Evolutionary conservation across 2,797 vertebrate species (phyloP), one percentile per base, ranked within the genome.

Genomic region (Takifugu ocellatus): DNA sequence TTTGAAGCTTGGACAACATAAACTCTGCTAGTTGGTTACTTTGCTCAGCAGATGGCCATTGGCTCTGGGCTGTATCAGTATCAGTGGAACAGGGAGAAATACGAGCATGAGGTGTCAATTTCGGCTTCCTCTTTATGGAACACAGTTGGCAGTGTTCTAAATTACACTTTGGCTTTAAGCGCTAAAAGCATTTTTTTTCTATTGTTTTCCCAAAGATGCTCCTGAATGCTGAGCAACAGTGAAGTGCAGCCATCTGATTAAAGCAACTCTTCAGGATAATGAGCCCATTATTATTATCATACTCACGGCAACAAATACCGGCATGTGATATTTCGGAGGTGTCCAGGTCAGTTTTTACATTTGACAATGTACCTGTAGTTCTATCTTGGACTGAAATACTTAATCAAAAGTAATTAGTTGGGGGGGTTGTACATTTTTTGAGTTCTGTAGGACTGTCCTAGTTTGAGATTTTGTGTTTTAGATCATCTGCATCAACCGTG

Each of bases 41-140:
- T 70, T 71, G 58, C 67, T 46, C 55, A 63, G 65, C 79, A 82
- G 76, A 85, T 82, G 80, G 74, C 60, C 60, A 47, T 66, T 81
- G 69, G 80, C 75, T 79, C 61, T 21, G 52, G 71, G 79, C 72
- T 71, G 63, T 25, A 63, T 62, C 61, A 51, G 69, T 68, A 63
- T 77, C 46, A 70, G 52, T 47, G 49, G 54, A 74, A 62, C 15
- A 44, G 53, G 43, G 61, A 48, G 74, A 81, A 70, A 66, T 75
- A 54, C 51, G 61, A 79, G 64, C 68, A 29, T 54, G 51, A 54
- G 67, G 43, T 16, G n/a, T 2, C 15, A 17, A 44, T 68, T 71
- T 45, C 11, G 1, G 52, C 58, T 67, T 62, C 6, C 60, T 56
- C 59, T 48, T 59, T 24, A 54, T 63, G 55, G 31, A 49, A 43